phyloP scores from a whole-genome alignment of 2,888 invertebrate species.

The Hyposoter dolosus region DNA sequence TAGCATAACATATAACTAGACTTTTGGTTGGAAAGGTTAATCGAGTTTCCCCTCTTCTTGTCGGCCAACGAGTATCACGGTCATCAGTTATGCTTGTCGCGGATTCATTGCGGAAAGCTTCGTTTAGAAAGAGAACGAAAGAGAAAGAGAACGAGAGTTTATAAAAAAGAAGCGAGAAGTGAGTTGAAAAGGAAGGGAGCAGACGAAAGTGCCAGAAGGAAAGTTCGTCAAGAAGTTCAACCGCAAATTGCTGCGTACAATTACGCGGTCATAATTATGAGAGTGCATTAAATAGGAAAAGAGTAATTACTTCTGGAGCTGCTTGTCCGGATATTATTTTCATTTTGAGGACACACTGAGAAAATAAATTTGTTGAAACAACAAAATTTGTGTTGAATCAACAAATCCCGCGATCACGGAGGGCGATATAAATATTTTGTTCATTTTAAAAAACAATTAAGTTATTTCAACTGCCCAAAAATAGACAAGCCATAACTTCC shows the following conservation, averaged over 20 bases:
- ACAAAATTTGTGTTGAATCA: too few species aligned
- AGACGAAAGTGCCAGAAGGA: background rate
- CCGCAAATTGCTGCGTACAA: constrained; percentile 34
- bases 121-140: constrained; percentile 35
- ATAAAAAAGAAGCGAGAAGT: background rate
- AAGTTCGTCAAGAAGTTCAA: constrained; percentile 23
- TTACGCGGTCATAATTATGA: constrained; percentile 21
- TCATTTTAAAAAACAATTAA: too few species aligned
- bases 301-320: background rate
- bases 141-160: background rate
- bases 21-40: constrained; percentile 45
- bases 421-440: too few species aligned
- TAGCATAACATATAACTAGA: background rate
- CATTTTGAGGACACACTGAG: background rate
- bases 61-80: constrained; percentile 49
- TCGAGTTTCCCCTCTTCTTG: constrained; percentile 52
- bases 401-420: too few species aligned
- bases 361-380: too few species aligned
- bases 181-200: background rate
- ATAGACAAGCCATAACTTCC: too few species aligned
- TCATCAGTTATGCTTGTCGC: constrained; percentile 52
- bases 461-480: too few species aligned
- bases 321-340: background rate
- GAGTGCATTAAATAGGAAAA: constrained; percentile 6
- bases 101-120: constrained; percentile 59